phyloP scores from a whole-genome alignment of 2,797 vertebrate species.

The Urocyon cinereoargenteus region DNA sequence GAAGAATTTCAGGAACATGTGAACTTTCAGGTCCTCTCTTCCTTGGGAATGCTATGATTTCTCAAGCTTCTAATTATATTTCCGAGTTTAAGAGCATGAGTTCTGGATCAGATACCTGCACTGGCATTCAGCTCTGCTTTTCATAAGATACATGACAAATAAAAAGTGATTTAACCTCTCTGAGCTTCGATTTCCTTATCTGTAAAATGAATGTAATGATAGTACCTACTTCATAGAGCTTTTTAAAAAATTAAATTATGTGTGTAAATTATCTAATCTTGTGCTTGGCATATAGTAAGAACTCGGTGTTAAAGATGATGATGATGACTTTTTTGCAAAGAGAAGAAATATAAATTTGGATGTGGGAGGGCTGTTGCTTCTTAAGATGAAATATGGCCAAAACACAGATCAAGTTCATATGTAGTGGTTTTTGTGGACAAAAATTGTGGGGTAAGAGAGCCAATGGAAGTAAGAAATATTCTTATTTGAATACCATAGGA shows the following conservation, averaged over 20 bases:
- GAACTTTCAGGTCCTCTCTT: background rate
- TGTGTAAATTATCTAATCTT: background rate
- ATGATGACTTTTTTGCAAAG: background rate
- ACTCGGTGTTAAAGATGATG: background rate
- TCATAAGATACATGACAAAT: background rate
- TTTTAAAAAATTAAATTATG: background rate
- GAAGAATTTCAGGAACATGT: background rate
- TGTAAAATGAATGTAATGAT: background rate
- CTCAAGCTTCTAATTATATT: background rate
- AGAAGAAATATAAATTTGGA: background rate
- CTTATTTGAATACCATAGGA: background rate
- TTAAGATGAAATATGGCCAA: background rate
- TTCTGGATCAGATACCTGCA: background rate
- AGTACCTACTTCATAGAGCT: background rate
- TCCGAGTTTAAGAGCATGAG: background rate
- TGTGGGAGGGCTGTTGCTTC: background rate
- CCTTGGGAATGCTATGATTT: background rate
- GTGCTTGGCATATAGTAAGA: background rate
- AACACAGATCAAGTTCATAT: background rate
- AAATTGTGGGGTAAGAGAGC: background rate
- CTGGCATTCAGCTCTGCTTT: background rate
- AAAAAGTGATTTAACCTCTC: background rate
- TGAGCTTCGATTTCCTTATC: background rate
- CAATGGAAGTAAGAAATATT: background rate
- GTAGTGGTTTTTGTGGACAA: background rate